Evolutionary conservation across 2,888 invertebrate species (phyloP).

Genomic region (Malthinus seriepunctatus): DNA sequence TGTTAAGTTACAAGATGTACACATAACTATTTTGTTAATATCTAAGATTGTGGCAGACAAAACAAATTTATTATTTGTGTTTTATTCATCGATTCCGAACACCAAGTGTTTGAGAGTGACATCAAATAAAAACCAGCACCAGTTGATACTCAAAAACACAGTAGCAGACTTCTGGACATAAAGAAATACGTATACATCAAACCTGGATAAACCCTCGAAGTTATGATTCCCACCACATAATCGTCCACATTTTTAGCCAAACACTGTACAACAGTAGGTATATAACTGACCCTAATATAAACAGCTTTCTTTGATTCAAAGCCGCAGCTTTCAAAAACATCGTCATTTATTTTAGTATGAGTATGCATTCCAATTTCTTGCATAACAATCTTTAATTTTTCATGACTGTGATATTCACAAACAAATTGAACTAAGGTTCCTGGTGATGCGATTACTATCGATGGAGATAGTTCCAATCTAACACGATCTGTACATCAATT

Average conservation of each 20-base stretch:
- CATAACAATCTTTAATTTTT: constrained; percentile 48
- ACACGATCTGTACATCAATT: constrained; percentile 15
- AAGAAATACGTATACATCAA: constrained; percentile 30
- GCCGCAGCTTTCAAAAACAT: constrained; percentile 26
- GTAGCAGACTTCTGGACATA: constrained; percentile 14
- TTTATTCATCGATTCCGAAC: no score
- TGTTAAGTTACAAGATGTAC: neutral
- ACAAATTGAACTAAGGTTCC: constrained; percentile 54
- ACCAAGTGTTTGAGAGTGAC: no score
- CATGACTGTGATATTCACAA: constrained; percentile 57
- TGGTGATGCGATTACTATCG: constrained; percentile 50
- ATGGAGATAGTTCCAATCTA: constrained; percentile 46
- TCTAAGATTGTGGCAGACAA: constrained; percentile 14
- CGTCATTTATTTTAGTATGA: constrained; percentile 11
- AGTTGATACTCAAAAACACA: constrained; percentile 8
- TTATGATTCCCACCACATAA: constrained; percentile 45
- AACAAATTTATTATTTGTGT: neutral
- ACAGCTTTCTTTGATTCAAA: constrained; percentile 38
- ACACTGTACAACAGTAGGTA: constrained; percentile 43
- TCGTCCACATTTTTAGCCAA: constrained; percentile 44
- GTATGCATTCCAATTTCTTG: constrained; percentile 39
- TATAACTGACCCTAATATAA: constrained; percentile 45
- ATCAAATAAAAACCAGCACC: constrained; percentile 10
- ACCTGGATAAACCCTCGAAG: constrained; percentile 50
- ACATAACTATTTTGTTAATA: constrained; percentile 17